phyloP scores from a whole-genome alignment of 2,113 vertebrate genomes.

The Eclectus roratus region DNA sequence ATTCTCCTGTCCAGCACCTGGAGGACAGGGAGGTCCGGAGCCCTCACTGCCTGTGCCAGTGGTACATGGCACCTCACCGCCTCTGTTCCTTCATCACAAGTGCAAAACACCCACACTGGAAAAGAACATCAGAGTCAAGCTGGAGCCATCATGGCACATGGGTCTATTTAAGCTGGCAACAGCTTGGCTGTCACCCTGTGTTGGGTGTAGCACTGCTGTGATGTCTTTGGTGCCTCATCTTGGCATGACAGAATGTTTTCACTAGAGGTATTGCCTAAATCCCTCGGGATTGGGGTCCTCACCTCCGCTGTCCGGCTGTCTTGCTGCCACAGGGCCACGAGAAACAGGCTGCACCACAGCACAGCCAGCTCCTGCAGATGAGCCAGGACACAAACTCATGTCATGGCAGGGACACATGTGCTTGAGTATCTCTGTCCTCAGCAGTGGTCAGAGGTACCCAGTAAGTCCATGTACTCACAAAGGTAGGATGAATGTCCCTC shows the following conservation, averaged over 20 bases:
- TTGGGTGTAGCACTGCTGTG: background rate
- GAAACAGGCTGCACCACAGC: background rate
- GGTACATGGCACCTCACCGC: rapidly evolving
- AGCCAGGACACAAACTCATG: background rate
- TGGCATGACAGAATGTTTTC: background rate
- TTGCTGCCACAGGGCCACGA: background rate
- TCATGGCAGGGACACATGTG: rapidly evolving
- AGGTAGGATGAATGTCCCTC: background rate
- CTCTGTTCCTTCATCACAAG: background rate
- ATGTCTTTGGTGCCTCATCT: background rate
- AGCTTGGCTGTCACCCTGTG: background rate
- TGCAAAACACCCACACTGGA: background rate
- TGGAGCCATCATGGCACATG: background rate
- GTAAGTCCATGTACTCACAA: background rate
- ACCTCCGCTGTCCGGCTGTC: background rate
- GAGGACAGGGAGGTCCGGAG: background rate
- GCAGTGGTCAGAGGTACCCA: rapidly evolving
- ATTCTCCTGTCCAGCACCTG: background rate
- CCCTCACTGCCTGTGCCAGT: rapidly evolving
- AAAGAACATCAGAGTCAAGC: background rate
- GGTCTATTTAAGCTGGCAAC: background rate
- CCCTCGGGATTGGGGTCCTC: background rate
- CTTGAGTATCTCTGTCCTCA: background rate
- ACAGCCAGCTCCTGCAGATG: background rate
- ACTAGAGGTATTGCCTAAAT: background rate